phyloP scores from a whole-genome alignment of 2,888 invertebrate genomes.

The Pandemis cinnamomeana region DNA sequence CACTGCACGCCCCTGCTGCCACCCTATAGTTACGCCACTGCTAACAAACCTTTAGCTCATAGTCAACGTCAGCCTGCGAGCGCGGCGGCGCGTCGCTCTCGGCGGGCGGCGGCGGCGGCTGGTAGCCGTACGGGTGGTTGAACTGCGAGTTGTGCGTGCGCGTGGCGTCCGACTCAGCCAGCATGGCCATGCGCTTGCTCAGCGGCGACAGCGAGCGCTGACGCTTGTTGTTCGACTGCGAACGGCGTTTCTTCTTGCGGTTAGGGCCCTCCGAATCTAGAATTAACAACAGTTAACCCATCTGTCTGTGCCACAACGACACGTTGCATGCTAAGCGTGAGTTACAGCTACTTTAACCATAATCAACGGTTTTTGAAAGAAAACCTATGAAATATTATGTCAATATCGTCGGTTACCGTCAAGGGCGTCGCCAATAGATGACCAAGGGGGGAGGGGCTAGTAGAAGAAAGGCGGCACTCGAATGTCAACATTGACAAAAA shows the following conservation, averaged over 20 bases:
- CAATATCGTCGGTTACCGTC: too few relatives aligned
- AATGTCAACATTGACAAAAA: too few relatives aligned
- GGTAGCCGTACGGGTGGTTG: conserved; percentile 87
- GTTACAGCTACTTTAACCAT: too few relatives aligned
- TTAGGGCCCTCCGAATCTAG: conserved; percentile 82
- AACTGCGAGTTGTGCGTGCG: conserved; percentile 86
- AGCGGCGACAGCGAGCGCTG: conserved; percentile 91
- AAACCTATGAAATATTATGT: too few relatives aligned
- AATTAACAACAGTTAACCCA: conserved; percentile 31
- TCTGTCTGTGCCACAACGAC: background rate
- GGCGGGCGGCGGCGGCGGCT: conserved; percentile 83
- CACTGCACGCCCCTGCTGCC: too few relatives aligned
- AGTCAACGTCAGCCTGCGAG: conserved; percentile 84
- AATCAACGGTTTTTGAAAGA: too few relatives aligned
- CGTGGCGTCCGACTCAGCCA: conserved; percentile 82
- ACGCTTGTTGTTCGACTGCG: conserved; percentile 84
- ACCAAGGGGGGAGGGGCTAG: too few relatives aligned
- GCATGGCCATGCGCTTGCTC: conserved; percentile 92
- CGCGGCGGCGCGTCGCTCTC: conserved; percentile 69
- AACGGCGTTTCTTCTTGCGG: conserved; percentile 85
- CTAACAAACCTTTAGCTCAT: conserved; percentile 83
- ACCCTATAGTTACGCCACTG: too few relatives aligned
- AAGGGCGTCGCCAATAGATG: too few relatives aligned
- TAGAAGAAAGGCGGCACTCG: too few relatives aligned
- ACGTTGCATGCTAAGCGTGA: too few relatives aligned